phyloP scores from a whole-genome alignment of 2,113 vertebrate species.

The Egretta garzetta region DNA sequence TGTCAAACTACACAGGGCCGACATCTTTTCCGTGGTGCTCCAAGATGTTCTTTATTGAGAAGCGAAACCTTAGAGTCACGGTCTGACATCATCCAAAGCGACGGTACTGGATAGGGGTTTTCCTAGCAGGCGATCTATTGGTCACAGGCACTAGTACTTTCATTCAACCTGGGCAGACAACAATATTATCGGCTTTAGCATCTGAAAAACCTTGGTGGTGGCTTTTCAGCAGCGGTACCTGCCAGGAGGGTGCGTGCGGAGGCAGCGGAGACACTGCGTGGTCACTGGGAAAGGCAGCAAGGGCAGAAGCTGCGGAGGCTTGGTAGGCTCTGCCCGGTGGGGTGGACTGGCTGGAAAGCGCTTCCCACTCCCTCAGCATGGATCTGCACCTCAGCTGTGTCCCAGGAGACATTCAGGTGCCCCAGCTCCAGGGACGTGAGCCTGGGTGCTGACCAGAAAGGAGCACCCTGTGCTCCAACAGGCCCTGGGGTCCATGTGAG shows the following conservation, averaged over 20 bases:
- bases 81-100: neutral
- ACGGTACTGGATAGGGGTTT: neutral
- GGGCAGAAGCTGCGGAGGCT: neutral
- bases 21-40: neutral
- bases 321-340: neutral
- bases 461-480: neutral
- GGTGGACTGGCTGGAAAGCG: neutral
- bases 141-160: neutral
- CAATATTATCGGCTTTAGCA: neutral
- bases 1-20: neutral
- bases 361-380: rapidly evolving
- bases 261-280: neutral
- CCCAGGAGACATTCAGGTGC: neutral
- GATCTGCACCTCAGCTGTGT: neutral
- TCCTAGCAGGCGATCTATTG: neutral
- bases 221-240: neutral
- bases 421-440: rapidly evolving
- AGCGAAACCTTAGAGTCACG: neutral
- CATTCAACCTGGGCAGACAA: neutral
- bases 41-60: neutral
- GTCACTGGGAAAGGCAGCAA: neutral
- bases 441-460: neutral
- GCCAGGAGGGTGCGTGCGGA: neutral
- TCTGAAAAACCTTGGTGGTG: neutral
- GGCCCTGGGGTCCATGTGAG: rapidly evolving